Evolutionary conservation across 92 coral and sea anemone species (phyloP).

Genomic region (Galaxea fascicularis): DNA sequence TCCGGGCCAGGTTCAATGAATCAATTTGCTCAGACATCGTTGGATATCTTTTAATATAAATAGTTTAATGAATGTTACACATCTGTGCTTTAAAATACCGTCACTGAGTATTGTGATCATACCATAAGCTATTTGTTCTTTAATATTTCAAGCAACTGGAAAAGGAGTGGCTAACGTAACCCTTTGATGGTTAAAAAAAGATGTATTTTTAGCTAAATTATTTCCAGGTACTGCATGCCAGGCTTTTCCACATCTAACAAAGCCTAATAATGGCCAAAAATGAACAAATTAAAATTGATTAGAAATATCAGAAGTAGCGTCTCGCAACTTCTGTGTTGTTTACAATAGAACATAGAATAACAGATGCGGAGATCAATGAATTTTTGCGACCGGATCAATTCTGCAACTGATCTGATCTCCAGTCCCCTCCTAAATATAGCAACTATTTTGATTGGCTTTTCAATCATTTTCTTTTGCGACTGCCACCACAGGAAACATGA

Average conservation of each 20-base stretch:
- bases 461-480: slow-evolving; percentile 17
- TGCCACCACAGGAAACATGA: slow-evolving; percentile 40
- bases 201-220: slow-evolving; percentile 32
- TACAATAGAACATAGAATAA: not conserved
- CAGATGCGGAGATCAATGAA: not conserved
- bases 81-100: too few species aligned
- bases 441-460: slow-evolving; percentile 38
- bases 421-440: slow-evolving; percentile 41
- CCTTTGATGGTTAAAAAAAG: not conserved
- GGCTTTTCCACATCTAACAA: not conserved
- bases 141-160: slow-evolving; percentile 2
- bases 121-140: not conserved
- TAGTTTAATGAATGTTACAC: too few species aligned
- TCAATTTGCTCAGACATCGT: too few species aligned
- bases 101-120: not conserved
- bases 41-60: too few species aligned
- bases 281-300: not conserved
- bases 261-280: not conserved
- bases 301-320: not conserved
- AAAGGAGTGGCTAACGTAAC: slow-evolving; percentile 5
- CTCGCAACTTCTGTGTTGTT: slow-evolving; percentile 2
- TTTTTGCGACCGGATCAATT: slow-evolving; percentile 26
- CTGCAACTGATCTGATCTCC: slow-evolving; percentile 35
- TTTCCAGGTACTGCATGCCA: slow-evolving; percentile 17
- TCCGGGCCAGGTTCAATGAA: not conserved